These are phyloP conservation scores for Pelusios castaneus DNA, from an alignment of 2,113 vertebrate species.

Conservation along the genomic window DNA sequence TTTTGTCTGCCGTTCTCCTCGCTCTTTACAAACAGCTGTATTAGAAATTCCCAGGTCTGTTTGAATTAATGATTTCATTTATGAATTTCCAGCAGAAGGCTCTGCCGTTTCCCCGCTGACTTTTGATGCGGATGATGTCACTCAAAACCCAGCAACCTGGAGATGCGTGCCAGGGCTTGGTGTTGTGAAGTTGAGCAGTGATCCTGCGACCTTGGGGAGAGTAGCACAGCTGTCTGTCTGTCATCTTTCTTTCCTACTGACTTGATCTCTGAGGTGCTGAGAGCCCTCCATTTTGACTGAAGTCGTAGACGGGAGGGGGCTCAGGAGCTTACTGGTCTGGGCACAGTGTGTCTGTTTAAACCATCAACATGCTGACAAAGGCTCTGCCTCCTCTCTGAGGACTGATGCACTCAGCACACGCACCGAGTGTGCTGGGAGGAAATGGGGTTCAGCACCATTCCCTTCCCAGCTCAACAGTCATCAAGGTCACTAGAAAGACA, in stretches of 20 bases:
- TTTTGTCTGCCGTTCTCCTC: background rate
- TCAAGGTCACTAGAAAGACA: conserved; percentile 64
- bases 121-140: background rate
- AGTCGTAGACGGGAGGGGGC: background rate
- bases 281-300: fast-evolving
- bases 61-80: conserved; percentile 1
- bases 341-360: background rate
- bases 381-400: background rate
- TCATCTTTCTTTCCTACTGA: conserved; percentile 1
- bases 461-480: background rate
- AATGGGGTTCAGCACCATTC: background rate
- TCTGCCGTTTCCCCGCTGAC: conserved; percentile 20
- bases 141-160: fast-evolving
- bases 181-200: background rate
- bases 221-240: background rate
- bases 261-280: background rate
- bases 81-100: conserved; percentile 4
- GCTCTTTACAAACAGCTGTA: background rate
- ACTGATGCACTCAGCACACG: fast-evolving
- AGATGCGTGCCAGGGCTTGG: conserved; percentile 9
- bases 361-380: background rate
- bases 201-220: conserved; percentile 24
- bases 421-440: background rate
- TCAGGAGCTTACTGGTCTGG: fast-evolving
- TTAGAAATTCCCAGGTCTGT: background rate